Evolutionary conservation across 2,113 vertebrate species (phyloP).

Genomic region (Ammodytes marinus): DNA sequence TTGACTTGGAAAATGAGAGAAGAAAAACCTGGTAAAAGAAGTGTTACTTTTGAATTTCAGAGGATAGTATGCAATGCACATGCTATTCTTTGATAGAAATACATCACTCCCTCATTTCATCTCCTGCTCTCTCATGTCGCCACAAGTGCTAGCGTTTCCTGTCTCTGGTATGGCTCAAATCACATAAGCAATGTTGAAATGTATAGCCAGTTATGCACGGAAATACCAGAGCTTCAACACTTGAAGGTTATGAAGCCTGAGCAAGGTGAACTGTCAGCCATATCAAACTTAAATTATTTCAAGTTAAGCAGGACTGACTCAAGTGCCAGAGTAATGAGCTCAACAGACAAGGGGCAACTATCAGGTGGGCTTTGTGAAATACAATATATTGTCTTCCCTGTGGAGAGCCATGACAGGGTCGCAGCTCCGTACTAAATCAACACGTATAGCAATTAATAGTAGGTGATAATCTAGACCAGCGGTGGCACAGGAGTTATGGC

Average conservation of each 20-base stretch:
- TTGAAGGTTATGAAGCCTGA: constrained; percentile 38
- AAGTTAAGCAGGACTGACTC: constrained; percentile 34
- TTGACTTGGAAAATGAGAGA: constrained; percentile 1
- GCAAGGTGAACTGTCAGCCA: constrained; percentile 32
- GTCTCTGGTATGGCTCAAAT: constrained; percentile 66
- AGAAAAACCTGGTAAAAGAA: constrained; percentile 56
- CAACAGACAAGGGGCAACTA: constrained; percentile 39
- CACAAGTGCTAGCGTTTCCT: constrained; percentile 81
- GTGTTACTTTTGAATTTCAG: constrained; percentile 36
- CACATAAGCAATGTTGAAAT: constrained; percentile 39
- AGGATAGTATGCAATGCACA: constrained; percentile 48
- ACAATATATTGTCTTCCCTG: constrained; percentile 15
- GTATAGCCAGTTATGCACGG: constrained; percentile 28
- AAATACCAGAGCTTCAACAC: constrained; percentile 23
- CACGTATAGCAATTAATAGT: background rate
- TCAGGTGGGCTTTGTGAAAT: constrained; percentile 34
- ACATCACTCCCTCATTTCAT: constrained; percentile 69
- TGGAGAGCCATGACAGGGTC: constrained; percentile 25
- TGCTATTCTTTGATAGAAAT: constrained; percentile 58
- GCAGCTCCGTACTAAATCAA: constrained; percentile 9
- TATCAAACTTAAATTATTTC: constrained; percentile 46
- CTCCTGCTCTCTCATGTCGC: constrained; percentile 55
- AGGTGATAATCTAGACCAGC: background rate
- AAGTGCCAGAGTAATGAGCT: constrained; percentile 46
- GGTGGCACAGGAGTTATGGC: background rate